phyloP scores from a whole-genome alignment of 2,888 invertebrate genomes.

The Lobophora halterata region DNA sequence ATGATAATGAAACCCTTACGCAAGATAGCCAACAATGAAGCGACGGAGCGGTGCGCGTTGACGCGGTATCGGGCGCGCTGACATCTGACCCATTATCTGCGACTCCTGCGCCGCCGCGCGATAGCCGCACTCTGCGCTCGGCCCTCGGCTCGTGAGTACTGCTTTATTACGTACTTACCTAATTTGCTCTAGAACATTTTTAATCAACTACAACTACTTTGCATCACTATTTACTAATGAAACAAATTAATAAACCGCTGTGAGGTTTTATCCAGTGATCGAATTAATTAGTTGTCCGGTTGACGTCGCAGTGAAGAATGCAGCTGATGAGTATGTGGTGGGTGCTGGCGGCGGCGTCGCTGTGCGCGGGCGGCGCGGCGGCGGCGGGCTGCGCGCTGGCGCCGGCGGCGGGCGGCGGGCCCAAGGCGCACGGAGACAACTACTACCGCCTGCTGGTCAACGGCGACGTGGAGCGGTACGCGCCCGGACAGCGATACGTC shows the following conservation, averaged over 20 bases:
- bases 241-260: too few species aligned
- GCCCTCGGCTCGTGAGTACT: slow-evolving; percentile 17
- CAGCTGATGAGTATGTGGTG: slow-evolving; percentile 9
- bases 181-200: too few species aligned
- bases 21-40: too few species aligned
- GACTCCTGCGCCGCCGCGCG: slow-evolving; percentile 26
- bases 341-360: slow-evolving; percentile 31
- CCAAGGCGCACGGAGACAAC: slow-evolving; percentile 90
- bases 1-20: too few species aligned
- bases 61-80: slow-evolving; percentile 23
- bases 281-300: too few species aligned
- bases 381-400: slow-evolving; percentile 64
- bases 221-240: too few species aligned
- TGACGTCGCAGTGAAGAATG: too few species aligned
- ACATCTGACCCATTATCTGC: slow-evolving; percentile 38
- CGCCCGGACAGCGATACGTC: slow-evolving; percentile 91
- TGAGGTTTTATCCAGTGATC: too few species aligned
- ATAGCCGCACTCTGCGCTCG: slow-evolving; percentile 11
- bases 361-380: slow-evolving; percentile 30
- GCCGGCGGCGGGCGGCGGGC: slow-evolving; percentile 42
- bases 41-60: too few species aligned
- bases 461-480: slow-evolving; percentile 89
- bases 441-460: slow-evolving; percentile 91
- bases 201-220: too few species aligned
- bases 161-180: background rate